Base-by-base conservation (phyloP, 1,140 invertebrate species). In the Apis florea region DNA sequence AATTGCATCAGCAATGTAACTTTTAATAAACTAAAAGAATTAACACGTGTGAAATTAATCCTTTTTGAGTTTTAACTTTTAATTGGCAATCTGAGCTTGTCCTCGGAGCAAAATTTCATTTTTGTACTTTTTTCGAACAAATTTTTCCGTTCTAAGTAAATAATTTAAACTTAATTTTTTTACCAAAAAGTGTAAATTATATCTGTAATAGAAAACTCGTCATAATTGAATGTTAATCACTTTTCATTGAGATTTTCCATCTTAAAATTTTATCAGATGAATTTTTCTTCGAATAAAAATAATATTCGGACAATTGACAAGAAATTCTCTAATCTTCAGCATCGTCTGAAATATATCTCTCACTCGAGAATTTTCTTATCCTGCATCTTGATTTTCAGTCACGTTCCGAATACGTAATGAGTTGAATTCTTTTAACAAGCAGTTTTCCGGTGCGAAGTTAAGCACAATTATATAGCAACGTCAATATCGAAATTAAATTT, bases 311-410 rank as follows among this genome's bases (percentile, higher is more conserved):
- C 12, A 51, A 53, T 51, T 49, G 47, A 13, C 59, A n/a, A n/a
- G 70, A 56, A 49, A 73, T 73, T 58, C 53, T 74, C 10, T 80
- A 56, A 73, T 80, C 68, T 79, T 40, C 15, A 11, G 19, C 40
- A 54, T 79, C 70, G 49, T 26, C 19, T 31, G 51, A 66, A 24
- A 26, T 2, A 10, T 54, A 54, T 72, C 49, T 59, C 31, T 26
- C 24, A 12, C 69, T 3, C n/a, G 17, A 47, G 26, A 72, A 51
- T 64, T 80, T 80, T 64, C 70, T 80, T 63, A 80, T 72, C 78
- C 78, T n/a, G 2, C 61, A 66, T 80, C 63, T 21, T 73, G 61
- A 66, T 80, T 73, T 74, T 80, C 61, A 80, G 78, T 80, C 78
- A 80, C 78, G 75, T 78, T 40, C 40, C 40, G 75, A 78, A 69